Conservation (phyloP, 2,888 invertebrate species). For the Clepsis dumicolana region DNA sequence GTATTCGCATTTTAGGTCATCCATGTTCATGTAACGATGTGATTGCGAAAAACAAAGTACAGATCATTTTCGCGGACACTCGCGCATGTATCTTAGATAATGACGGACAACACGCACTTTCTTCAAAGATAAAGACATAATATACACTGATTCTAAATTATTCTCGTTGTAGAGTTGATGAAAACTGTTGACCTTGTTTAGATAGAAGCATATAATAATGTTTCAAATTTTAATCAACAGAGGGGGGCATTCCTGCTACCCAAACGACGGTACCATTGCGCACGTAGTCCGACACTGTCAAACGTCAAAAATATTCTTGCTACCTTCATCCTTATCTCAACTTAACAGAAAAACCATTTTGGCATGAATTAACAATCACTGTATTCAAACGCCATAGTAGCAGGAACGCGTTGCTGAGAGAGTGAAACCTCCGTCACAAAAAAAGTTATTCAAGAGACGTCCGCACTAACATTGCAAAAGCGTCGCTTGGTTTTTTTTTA, state of each 20-base stretch:
- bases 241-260: conserved; percentile 76
- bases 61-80: conserved; percentile 84
- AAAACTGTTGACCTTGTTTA: conserved; percentile 87
- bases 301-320: conserved; percentile 33
- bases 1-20: conserved; percentile 87
- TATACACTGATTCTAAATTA: conserved; percentile 79
- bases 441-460: conserved; percentile 70
- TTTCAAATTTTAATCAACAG: conserved; percentile 87
- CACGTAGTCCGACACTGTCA: conserved; percentile 44
- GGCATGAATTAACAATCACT: conserved; percentile 27
- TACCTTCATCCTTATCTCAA: conserved; percentile 27
- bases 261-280: conserved; percentile 44
- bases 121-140: conserved; percentile 70
- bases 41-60: conserved; percentile 86
- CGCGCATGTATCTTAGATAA: conserved; percentile 71
- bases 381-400: conserved; percentile 40
- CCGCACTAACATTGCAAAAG: conserved; percentile 63
- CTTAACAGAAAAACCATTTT: conserved; percentile 11
- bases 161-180: conserved; percentile 82
- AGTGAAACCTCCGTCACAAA: conserved; percentile 68
- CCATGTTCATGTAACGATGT: conserved; percentile 87
- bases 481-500: conserved; percentile 25
- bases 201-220: conserved; percentile 79
- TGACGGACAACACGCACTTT: conserved; percentile 66
- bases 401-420: conserved; percentile 43